Evolutionary conservation across 2,797 vertebrate species (phyloP), one percentile per base, ranked within the genome.

Genomic region (Cheirogaleus major): DNA sequence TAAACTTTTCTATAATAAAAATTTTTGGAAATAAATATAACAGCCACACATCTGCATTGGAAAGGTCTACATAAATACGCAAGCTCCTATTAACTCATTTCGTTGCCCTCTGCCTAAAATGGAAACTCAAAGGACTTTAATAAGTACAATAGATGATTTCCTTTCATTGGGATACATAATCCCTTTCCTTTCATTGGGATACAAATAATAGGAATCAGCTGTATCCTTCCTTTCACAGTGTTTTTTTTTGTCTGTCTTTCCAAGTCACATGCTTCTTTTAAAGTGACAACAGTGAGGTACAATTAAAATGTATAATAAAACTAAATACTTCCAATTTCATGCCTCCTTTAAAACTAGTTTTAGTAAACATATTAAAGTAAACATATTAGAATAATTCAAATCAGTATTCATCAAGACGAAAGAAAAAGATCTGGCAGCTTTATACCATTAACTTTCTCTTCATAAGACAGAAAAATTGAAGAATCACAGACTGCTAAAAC

Each of bases 321-420:
- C 45, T 59, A 96, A 88, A 63, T 80, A 84, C 55, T 97, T 88
- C 48, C 13, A 87, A 94, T 79, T 72, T 91, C 32, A 82, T 65
- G 50, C 43, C n/a, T 91, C 30, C 70, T 92, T 96, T 93, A 96
- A 91, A 96, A 91, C 30, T 96, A 90, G 48, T 90, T 96, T 90
- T 84, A 88, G 48, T 85, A 97, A 85, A 65, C 32, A 86, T 43
- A 81, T 43, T 88, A 61, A 70, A 89, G 52, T n/a, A n/a, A n/a
- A n/a, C n/a, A n/a, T n/a, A n/a, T 72, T 88, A 95, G 20, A 43
- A 61, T 69, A 88, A 79, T 88, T 92, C 73, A 95, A 81, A 81
- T 81, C 84, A 86, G 65, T 86, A 88, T 69, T 75, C 48, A 86
- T 67, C 45, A 67, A 63, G 69, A 88, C 78, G 89, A 91, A 94